These are phyloP conservation scores for Tragulus kanchil DNA, from an alignment of 2,113 vertebrate species.

Conservation along the genomic window DNA sequence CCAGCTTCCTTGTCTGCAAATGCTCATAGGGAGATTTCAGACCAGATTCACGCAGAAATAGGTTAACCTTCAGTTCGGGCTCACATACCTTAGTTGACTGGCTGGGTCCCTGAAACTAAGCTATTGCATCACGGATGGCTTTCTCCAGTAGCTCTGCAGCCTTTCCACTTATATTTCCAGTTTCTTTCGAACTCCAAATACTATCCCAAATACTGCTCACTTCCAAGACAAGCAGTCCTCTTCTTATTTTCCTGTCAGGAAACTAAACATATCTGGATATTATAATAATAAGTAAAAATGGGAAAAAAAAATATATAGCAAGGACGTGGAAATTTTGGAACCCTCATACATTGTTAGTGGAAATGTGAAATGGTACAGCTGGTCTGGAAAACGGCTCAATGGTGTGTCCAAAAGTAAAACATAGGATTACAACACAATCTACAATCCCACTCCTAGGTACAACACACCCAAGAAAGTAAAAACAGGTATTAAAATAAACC, in stretches of 20 bases:
- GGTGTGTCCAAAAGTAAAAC: too few species aligned
- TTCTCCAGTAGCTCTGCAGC: background rate
- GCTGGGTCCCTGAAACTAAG: background rate
- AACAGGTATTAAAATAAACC: too few species aligned
- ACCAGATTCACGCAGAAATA: background rate
- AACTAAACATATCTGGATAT: too few species aligned
- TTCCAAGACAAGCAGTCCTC: slow-evolving; percentile 61
- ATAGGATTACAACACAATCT: too few species aligned
- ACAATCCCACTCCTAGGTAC: too few species aligned
- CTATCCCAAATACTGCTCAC: background rate
- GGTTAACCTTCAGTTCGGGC: background rate
- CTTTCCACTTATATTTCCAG: background rate
- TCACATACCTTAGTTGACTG: background rate
- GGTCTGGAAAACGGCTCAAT: too few species aligned
- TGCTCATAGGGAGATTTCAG: background rate
- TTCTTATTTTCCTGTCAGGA: slow-evolving; percentile 50
- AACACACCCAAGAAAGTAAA: too few species aligned
- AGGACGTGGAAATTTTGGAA: too few species aligned
- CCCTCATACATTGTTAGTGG: too few species aligned
- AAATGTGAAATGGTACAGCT: too few species aligned
- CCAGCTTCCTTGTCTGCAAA: slow-evolving; percentile 12
- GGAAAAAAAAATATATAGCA: too few species aligned
- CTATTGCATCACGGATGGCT: rapidly evolving
- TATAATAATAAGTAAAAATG: background rate
- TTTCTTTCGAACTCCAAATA: background rate